Evolutionary conservation across 2,888 invertebrate species (phyloP), one percentile per base, ranked within the genome.

Genomic region (Cybosia mesomella): DNA sequence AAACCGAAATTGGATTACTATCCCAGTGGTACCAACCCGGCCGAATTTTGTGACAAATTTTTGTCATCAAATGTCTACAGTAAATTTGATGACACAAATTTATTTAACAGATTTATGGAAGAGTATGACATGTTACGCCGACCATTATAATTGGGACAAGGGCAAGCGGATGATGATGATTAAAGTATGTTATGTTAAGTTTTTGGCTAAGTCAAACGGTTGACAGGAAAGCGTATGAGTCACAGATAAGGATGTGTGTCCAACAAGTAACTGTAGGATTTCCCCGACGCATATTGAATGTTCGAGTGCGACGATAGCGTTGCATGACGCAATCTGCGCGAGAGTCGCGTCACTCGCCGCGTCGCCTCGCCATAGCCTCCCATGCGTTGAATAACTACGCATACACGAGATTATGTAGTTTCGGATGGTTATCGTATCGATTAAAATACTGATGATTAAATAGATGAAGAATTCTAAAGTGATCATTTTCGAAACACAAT

Each of bases 241-340:
- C 78, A 82, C 58, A 61, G 74, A 79, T 76, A 79, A 79, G 79
- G 79, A 78, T 78, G 67, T 76, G 67, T 77, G 68, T 72, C 71
- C 75, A 71, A 77, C 71, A 69, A 71, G 64, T 73, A 72, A 73
- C 70, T 64, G 69, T 71, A 74, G 83, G 82, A 83, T 83, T 85
- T 84, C 78, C 83, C 84, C 81, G 74, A 75, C 74, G 74, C 72
- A 79, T 70, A 72, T 13, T 11, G 43, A 61, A 15, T 28, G 36
- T 36, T 64, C 68, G 64, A 71, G 65, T 58, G 67, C 74, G 70
- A 67, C 63, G 66, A 69, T 62, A 68, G 67, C 70, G 63, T 57
- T 24, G 77, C 62, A 66, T 86, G 86, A 87, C 87, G 86, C 86
- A 85, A 87, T 68, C 5, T 36, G 71, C 78, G 80, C 83, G 68